Evolutionary conservation across 1,140 invertebrate species (phyloP).

Genomic region (Listronotus oregonensis): DNA sequence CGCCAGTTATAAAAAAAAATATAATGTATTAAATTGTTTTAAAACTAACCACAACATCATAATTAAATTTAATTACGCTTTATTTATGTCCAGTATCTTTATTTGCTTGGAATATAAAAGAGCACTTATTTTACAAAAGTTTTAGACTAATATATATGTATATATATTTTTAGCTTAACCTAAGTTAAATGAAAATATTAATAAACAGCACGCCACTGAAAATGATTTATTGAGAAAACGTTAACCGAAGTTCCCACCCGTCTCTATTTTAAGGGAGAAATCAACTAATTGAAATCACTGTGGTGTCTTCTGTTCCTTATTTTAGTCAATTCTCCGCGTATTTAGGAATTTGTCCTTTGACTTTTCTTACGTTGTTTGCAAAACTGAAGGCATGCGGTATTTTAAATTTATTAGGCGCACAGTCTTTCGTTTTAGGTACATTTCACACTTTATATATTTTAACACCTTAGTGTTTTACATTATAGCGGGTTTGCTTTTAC

Average conservation of each 20-base stretch:
- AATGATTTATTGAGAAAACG: constrained; percentile 12
- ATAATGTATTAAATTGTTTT: too few relatives aligned
- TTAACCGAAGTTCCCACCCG: background rate
- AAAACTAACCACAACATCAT: too few relatives aligned
- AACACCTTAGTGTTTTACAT: background rate
- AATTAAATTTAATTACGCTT: too few relatives aligned
- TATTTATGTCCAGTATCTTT: too few relatives aligned
- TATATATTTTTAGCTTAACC: too few relatives aligned
- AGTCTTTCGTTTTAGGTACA: background rate
- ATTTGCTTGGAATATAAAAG: too few relatives aligned
- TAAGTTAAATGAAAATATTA: background rate
- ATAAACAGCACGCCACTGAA: constrained; percentile 8
- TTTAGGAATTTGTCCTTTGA: constrained; percentile 5
- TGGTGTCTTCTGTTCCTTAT: constrained; percentile 7
- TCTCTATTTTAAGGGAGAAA: constrained; percentile 4
- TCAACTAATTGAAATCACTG: constrained; percentile 17
- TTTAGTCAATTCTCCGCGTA: constrained; percentile 1
- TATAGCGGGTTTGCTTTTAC: too few relatives aligned
- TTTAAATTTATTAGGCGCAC: constrained; percentile 6
- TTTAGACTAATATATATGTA: too few relatives aligned
- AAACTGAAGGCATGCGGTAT: background rate
- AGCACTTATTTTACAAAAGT: too few relatives aligned
- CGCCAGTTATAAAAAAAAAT: too few relatives aligned
- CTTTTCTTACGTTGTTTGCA: background rate
- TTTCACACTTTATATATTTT: background rate